A percentile compares a stretch with the other conserved stretches of the same genome.
These are phyloP conservation scores for Cydia pomonella DNA, from an alignment of 1,140 invertebrate species.

Conservation along the genomic window DNA sequence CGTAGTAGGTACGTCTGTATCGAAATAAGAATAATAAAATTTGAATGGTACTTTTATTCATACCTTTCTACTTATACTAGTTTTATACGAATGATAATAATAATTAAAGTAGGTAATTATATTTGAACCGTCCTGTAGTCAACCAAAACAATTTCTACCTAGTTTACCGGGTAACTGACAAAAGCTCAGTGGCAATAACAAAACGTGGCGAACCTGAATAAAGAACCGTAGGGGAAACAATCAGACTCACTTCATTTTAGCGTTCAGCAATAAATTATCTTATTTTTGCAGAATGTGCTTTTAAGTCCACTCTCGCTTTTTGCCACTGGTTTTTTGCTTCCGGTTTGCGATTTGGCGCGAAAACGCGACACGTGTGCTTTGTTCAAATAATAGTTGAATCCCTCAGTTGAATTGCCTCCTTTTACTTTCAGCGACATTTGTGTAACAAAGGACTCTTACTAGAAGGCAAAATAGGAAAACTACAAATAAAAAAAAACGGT, in stretches of 20 bases:
- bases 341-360: conserved; percentile 43
- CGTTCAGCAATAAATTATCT: conserved; percentile 53
- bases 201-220: conserved; percentile 38
- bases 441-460: neutral
- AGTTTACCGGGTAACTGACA: neutral
- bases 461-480: too few relatives aligned
- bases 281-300: conserved; percentile 45
- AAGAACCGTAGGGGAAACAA: conserved; percentile 45
- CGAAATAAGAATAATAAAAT: too few relatives aligned
- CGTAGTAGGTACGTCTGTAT: too few relatives aligned
- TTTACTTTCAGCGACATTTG: neutral
- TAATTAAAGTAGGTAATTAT: neutral
- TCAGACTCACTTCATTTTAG: conserved; percentile 35
- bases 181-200: conserved; percentile 27
- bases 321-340: conserved; percentile 61
- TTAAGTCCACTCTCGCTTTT: conserved; percentile 61
- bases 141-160: neutral
- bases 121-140: conserved; percentile 5
- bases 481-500: too few relatives aligned
- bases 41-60: too few relatives aligned
- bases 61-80: too few relatives aligned
- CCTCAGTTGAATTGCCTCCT: neutral
- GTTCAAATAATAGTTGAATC: conserved; percentile 39
- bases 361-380: conserved; percentile 61
- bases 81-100: neutral